Base-by-base conservation (phyloP, 2,113 vertebrate genomes). In the Merops nubicus region DNA sequence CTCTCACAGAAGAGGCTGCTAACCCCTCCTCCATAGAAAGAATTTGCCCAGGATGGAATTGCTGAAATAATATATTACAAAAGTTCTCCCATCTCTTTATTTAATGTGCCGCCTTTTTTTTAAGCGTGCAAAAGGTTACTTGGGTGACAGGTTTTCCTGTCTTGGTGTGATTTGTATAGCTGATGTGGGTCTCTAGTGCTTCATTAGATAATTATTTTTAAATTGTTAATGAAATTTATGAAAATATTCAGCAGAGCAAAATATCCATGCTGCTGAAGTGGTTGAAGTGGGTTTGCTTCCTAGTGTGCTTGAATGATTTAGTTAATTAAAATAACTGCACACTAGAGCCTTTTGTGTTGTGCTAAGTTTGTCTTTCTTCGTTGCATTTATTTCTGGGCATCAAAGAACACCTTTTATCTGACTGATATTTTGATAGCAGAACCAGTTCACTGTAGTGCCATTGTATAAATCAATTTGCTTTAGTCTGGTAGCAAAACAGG, bases 21-120 rank as follows among this genome's bases (percentile, higher is more conserved):
- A 95, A 42, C 8, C 12, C 22, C 16, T 76, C 33, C 14, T 69
- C 18, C 9, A 1, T 29, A 18, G 29, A 36, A 64, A 65, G 23
- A 25, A 72, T 53, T 19, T 4, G 0, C 8, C 15, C 14, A 14
- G 45, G 13, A 23, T 50, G 0, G 3, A 95, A 18, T 22, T 26
- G 7, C 13, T 81, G 34, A 74, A 89, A 43, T 75, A 31, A 51
- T 43, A 47, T 57, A 16, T 74, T 88, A 48, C 1, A 0, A 2
- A 88, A 77, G 68, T 51, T 91, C 34, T 73, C 29, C 12, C 23
- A 38, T 26, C 11, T 42, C 26, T 79, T 86, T 0, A 0, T 67
- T 59, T 42, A 34, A 51, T 75, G 28, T 15, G 3, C 25, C 80
- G 53, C 15, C 45, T 20, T 57, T 69, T 38, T 26, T 34, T 15